Evolutionary conservation across 2,113 vertebrate species (phyloP), one percentile per base, ranked within the genome.

Genomic region (Lepisosteus osseus): DNA sequence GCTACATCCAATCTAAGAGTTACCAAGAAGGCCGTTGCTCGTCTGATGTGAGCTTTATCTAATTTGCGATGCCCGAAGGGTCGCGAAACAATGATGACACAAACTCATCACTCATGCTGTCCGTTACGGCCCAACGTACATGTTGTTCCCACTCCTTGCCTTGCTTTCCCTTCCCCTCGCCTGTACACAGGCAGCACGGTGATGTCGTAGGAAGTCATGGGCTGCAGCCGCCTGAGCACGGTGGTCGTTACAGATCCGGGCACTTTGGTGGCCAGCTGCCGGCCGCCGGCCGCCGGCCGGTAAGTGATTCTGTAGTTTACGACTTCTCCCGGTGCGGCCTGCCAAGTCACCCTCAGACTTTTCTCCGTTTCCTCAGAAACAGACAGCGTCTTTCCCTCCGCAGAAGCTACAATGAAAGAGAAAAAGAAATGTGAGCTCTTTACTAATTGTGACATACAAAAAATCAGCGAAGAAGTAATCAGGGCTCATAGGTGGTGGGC

Each of bases 91-190:
- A 43, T 61, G 17, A 63, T 17, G 69, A 42, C 45, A 68, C 41
- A 69, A 9, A 9, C 47, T 61, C 77, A 75, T 84, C 72, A 78
- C 76, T 80, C 82, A 76, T 80, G 83, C 82, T 84, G 81, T 84
- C 86, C 87, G 85, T 85, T 79, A 85, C 80, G 83, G 84, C 86
- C 82, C 87, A 91, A 86, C 89, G 79, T 94, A 98, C 97, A 92
- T 95, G 97, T 99, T 69, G 92, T 97, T 90, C 96, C 97, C 85
- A 94, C 93, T 85, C 95, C 97, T 94, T 95, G 94, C 86, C 95
- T 95, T 82, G 94, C 86, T 89, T 96, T 98, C 80, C 97, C 97
- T 79, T 94, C 95, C 75, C 96, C 93, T 59, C 80, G 91, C 78
- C 89, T 95, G 84, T 99, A 98, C 74, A 96, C 72, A 42, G 97